Evolutionary conservation across 2,888 invertebrate genomes (phyloP), one percentile per base, ranked within the genome.

Genomic region (Clostera curtula): DNA sequence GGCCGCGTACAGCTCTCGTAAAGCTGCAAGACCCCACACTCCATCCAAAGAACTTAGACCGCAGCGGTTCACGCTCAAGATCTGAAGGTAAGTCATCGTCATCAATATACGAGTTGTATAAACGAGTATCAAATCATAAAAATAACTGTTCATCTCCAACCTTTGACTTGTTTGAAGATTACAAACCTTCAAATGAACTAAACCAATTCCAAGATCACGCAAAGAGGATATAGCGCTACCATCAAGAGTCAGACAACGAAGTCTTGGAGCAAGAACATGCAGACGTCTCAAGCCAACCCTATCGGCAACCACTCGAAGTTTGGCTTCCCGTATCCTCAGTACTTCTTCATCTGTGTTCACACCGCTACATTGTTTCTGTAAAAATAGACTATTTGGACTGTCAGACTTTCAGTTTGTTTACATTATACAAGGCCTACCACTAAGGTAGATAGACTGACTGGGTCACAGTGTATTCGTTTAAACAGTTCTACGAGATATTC

Each of bases 181-280:
- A 29, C 25, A 30, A 51, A 87, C 85, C 66, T 85, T 86, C 14
- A 89, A 63, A 53, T 85, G 86, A 25, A 79, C 74, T 34, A 91
- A 69, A 12, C 88, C 88, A 39, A 86, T 88, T 10, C 91, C 92
- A 10, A 91, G 79, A 51, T 91, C 91, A 29, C 91, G 75, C 22
- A 92, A 58, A 0, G 91, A 89, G 3, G 85, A 76, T 1, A 92
- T 63, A 4, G 87, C 86, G 43, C 91, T 91, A 13, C 91, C 91
- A 34, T 90, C 89, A 3, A 92, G 67, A 17, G 85, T 87, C 18
- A 92, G 67, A 3, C 85, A 84, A 5, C 84, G 72, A 2, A 92
- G 73, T 21, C 85, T 77, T 3, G 91, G 91, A 19, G 88, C 82
- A 27, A 89, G 85, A 1, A 88, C 67, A 19, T 88, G 84, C 1